phyloP scores from a whole-genome alignment of 2,797 vertebrate genomes.

The Chanos chanos region DNA sequence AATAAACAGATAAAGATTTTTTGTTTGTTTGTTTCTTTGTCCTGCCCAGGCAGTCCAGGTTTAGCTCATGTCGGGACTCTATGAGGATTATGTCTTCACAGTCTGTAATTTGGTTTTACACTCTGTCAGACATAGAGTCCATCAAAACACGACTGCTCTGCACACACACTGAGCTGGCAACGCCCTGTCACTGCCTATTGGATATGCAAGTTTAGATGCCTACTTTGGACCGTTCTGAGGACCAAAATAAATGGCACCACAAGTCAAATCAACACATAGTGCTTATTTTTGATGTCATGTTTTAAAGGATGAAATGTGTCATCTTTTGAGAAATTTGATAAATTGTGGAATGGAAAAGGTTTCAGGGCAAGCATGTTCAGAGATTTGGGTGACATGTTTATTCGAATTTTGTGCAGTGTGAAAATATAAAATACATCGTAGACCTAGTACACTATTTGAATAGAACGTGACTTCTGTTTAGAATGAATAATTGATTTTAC shows the following conservation, averaged over 20 bases:
- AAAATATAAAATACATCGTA: too few relatives aligned
- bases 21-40: background rate
- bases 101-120: slow-evolving; percentile 1
- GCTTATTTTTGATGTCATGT: too few relatives aligned
- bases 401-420: too few relatives aligned
- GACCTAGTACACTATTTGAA: too few relatives aligned
- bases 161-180: background rate
- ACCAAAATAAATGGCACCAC: background rate
- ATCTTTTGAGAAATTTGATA: too few relatives aligned
- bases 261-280: background rate
- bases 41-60: background rate
- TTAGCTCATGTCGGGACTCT: background rate
- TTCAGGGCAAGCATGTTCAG: too few relatives aligned
- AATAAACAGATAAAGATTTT: background rate
- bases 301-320: too few relatives aligned
- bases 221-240: background rate
- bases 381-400: too few relatives aligned
- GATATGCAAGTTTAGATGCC: background rate
- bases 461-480: too few relatives aligned
- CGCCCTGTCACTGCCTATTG: background rate
- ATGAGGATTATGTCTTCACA: slow-evolving; percentile 9
- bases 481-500: too few relatives aligned
- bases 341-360: too few relatives aligned
- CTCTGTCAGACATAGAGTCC: background rate
- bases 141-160: too few relatives aligned